Conservation (phyloP, 1,140 invertebrate genomes). For the Ceratosolen fusciceps region DNA sequence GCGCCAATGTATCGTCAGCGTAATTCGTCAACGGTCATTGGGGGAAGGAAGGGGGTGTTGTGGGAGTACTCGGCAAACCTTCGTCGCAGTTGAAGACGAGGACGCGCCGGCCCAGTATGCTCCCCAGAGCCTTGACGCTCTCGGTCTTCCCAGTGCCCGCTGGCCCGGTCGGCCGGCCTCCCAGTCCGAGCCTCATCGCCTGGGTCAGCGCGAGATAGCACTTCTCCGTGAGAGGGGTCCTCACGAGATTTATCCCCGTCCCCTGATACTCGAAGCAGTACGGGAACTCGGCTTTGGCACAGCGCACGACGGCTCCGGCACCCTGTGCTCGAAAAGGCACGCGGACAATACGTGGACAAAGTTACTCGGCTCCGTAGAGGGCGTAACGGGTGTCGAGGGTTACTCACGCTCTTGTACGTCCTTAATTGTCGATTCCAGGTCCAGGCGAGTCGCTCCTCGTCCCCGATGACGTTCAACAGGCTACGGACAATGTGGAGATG, state of each 20-base stretch:
- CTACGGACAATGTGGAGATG: conserved; percentile 86
- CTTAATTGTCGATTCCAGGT: conserved; percentile 96
- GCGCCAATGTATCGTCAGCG: too few relatives aligned
- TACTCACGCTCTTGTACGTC: conserved; percentile 61
- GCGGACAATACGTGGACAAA: too few relatives aligned
- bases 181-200: conserved; percentile 94
- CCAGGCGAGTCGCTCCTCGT: conserved; percentile 76
- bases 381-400: neutral
- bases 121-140: conserved; percentile 95
- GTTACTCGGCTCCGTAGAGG: too few relatives aligned
- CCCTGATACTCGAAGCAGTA: conserved; percentile 99
- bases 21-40: too few relatives aligned
- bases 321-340: conserved; percentile 48
- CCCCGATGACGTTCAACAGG: conserved; percentile 74
- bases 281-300: conserved; percentile 92
- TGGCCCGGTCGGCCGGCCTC: conserved; percentile 99
- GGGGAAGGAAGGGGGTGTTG: neutral
- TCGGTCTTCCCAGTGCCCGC: conserved; percentile 98
- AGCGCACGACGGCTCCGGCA: conserved; percentile 77
- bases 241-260: conserved; percentile 86
- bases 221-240: conserved; percentile 94
- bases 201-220: conserved; percentile 97
- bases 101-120: conserved; percentile 90
- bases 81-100: conserved; percentile 99
- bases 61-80: conserved; percentile 53